Evolutionary conservation across 2,888 invertebrate species (phyloP).

Genomic region (Prenolepis imparis): DNA sequence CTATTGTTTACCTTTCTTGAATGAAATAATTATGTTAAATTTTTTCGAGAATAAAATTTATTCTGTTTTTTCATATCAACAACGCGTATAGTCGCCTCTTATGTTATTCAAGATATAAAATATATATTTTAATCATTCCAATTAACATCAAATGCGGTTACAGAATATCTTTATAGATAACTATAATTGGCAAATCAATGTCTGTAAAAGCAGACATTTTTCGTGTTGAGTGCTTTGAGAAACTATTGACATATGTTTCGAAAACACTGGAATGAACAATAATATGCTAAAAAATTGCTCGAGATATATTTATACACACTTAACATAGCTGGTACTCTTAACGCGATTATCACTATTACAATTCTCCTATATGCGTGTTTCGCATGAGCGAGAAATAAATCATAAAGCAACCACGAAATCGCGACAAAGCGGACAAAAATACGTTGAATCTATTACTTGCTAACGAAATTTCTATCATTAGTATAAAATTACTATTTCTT

Average conservation of each 20-base stretch:
- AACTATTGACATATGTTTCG: slow-evolving; percentile 52
- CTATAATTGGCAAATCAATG: slow-evolving; percentile 7
- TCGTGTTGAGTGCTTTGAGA: slow-evolving; percentile 45
- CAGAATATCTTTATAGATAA: neutral
- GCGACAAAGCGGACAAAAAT: slow-evolving; percentile 54
- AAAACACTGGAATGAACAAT: slow-evolving; percentile 68
- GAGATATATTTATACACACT: slow-evolving; percentile 77
- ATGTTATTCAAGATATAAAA: neutral
- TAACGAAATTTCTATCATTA: neutral
- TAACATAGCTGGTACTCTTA: slow-evolving; percentile 78
- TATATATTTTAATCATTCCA: slow-evolving; percentile 5
- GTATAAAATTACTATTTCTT: slow-evolving; percentile 3
- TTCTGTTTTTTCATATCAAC: neutral
- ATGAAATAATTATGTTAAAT: neutral
- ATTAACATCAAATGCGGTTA: slow-evolving; percentile 1
- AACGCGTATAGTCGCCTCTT: neutral
- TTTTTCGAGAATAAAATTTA: neutral
- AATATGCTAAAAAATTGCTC: slow-evolving; percentile 58
- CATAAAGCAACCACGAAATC: slow-evolving; percentile 51
- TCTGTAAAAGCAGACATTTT: slow-evolving; percentile 6
- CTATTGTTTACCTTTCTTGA: neutral
- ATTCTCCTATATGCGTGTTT: slow-evolving; percentile 73
- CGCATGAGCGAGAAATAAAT: slow-evolving; percentile 71
- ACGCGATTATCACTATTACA: slow-evolving; percentile 75
- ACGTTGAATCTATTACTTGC: slow-evolving; percentile 52